A percentile compares a stretch with the other conserved stretches of the same genome.
These are phyloP conservation scores for Oreohelix idahoensis DNA, from an alignment of 1,140 invertebrate species.

Conservation along the genomic window DNA sequence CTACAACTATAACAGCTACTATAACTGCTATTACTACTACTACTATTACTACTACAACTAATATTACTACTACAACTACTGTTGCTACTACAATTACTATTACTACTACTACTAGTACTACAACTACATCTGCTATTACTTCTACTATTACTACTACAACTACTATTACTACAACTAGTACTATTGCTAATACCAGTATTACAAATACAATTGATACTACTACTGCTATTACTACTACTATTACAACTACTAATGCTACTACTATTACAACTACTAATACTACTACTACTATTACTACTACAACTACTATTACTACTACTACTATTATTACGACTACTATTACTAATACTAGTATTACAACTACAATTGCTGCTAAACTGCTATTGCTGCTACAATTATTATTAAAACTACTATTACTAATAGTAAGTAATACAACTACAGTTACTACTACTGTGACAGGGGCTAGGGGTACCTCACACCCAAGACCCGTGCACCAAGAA, in stretches of 20 bases:
- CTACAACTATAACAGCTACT: background rate
- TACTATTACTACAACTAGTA: slow-evolving; percentile 5
- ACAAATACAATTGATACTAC: background rate
- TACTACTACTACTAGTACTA: background rate
- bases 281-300: background rate
- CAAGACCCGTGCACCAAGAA: no score
- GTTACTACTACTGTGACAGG: background rate
- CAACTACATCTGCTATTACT: background rate
- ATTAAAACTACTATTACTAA: background rate
- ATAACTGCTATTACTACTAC: background rate
- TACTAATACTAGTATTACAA: background rate
- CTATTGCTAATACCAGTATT: background rate
- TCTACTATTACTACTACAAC: slow-evolving; percentile 7
- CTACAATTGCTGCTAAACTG: background rate
- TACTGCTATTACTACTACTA: slow-evolving; percentile 13
- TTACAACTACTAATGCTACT: background rate
- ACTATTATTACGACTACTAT: background rate
- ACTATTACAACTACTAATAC: background rate
- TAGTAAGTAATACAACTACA: background rate
- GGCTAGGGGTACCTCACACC: no score
- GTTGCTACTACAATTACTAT: background rate
- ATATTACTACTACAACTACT: background rate
- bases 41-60: background rate
- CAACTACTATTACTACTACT: background rate
- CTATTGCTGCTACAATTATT: background rate